These are phyloP conservation scores for Silurus asotus DNA, from an alignment of 2,113 vertebrate genomes.

Conservation along the genomic window DNA sequence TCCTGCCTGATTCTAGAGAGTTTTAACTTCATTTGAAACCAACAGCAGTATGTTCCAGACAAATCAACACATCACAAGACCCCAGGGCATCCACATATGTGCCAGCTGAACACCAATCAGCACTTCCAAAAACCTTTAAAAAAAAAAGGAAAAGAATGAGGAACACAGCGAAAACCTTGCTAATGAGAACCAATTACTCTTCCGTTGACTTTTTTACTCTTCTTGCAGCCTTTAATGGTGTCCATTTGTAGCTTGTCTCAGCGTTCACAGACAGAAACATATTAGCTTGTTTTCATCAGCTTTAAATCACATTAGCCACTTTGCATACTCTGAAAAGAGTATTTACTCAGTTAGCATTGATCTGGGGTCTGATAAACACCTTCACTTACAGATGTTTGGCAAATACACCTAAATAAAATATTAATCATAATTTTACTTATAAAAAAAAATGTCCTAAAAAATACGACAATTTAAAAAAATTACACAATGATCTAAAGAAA, in stretches of 20 bases:
- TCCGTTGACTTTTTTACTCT: constrained; percentile 62
- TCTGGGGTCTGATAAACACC: constrained; percentile 32
- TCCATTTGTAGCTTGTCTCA: constrained; percentile 71
- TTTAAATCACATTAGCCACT: constrained; percentile 75
- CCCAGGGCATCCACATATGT: constrained; percentile 19
- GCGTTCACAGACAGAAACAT: constrained; percentile 65
- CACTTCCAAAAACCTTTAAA: constrained; percentile 50
- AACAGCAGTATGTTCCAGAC: constrained; percentile 3
- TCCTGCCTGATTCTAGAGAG: neutral
- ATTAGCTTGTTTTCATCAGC: constrained; percentile 70
- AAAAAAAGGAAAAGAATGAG: constrained; percentile 55
- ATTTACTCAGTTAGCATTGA: constrained; percentile 56
- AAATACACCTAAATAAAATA: constrained; percentile 10
- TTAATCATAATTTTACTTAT: neutral
- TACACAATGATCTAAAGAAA: neutral
- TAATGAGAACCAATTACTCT: constrained; percentile 71
- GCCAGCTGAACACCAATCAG: constrained; percentile 23
- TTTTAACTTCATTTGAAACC: neutral
- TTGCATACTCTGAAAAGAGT: constrained; percentile 63
- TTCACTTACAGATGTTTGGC: constrained; percentile 34
- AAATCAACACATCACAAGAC: constrained; percentile 18
- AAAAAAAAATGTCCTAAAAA: neutral
- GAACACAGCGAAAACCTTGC: constrained; percentile 59
- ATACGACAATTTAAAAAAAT: neutral
- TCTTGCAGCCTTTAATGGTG: constrained; percentile 69